phyloP scores from a whole-genome alignment of 2,113 vertebrate species.

The Leptobrachium ailaonicum region DNA sequence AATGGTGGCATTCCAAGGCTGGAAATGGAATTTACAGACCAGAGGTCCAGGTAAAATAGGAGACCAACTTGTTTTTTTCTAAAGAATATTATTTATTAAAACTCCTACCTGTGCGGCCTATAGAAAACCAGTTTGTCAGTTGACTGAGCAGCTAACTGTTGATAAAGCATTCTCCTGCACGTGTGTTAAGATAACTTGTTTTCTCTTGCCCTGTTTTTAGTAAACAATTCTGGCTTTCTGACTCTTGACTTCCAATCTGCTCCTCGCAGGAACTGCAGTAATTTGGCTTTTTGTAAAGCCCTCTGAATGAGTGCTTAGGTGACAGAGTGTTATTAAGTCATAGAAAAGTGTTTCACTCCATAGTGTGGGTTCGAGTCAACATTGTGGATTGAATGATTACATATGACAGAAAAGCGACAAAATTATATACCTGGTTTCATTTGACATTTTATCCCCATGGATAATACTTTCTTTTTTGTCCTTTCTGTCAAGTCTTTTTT shows the following conservation, averaged over 20 bases:
- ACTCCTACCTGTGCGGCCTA: not conserved
- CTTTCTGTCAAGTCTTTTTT: too few species aligned
- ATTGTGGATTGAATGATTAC: constrained; percentile 26
- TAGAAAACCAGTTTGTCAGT: not conserved
- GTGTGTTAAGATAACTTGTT: constrained; percentile 7
- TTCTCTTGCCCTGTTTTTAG: not conserved
- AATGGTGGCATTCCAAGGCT: too few species aligned
- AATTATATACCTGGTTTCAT: not conserved
- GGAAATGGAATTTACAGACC: too few species aligned
- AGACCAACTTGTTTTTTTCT: too few species aligned
- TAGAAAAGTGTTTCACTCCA: constrained; percentile 31
- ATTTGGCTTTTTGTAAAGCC: constrained; percentile 26
- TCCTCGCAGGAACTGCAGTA: constrained; percentile 3
- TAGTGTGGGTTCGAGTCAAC: constrained; percentile 10
- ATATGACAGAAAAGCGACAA: constrained; percentile 6
- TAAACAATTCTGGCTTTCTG: constrained; percentile 18
- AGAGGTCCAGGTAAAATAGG: too few species aligned
- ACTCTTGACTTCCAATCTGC: constrained; percentile 22
- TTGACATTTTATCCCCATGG: not conserved
- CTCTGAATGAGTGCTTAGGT: constrained; percentile 19
- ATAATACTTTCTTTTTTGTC: not conserved
- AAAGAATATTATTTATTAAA: not conserved
- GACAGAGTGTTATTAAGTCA: constrained; percentile 41
- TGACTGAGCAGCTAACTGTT: not conserved
- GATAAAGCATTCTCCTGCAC: constrained; percentile 2